Evolutionary conservation across 2,113 vertebrate genomes (phyloP), one percentile per base, ranked within the genome.

Genomic region (Rana temporaria): DNA sequence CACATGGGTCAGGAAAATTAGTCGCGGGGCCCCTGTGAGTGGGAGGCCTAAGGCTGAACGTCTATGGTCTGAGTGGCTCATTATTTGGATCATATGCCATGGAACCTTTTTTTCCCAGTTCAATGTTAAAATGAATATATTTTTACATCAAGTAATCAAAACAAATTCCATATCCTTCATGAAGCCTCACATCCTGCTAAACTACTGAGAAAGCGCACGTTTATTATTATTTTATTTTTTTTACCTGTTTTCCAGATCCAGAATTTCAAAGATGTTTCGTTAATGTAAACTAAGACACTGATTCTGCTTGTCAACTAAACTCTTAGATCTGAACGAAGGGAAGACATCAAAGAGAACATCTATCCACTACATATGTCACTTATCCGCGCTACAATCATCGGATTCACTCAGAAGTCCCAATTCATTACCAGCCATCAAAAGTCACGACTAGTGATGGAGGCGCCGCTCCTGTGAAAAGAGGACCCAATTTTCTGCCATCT

Each of bases 191-290:
- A 32, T 2, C 8, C 55, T 18, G 56, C 26, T 32, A 32, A 74
- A 34, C 71, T 59, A 38, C 26, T 57, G 32, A 18, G 71, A 34
- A 18, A 38, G 34, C 7, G 20, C 19, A 32, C 71, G 2, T 60
- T 48, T 48, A 53, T 30, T 30, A 30, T 30, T n/a, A n/a, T n/a
- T n/a, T 73, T 73, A 59, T 22, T 60, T 32, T 60, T 59, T 74
- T 74, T 60, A 60, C 56, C 57, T 60, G 6, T 60, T 55, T 74
- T 74, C 38, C 55, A 34, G 55, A 59, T 32, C 24, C 30, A 79
- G 55, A 38, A 69, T 79, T 79, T 79, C 78, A 79, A 69, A 79
- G 78, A 42, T 20, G 26, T n/a, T 79, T 67, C 64, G 53, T 78
- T 19, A 57, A 66, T 19, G 64, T 56, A 79, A 66, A 55, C 19